phyloP scores from a whole-genome alignment of 2,888 invertebrate species.

The Leucania comma region DNA sequence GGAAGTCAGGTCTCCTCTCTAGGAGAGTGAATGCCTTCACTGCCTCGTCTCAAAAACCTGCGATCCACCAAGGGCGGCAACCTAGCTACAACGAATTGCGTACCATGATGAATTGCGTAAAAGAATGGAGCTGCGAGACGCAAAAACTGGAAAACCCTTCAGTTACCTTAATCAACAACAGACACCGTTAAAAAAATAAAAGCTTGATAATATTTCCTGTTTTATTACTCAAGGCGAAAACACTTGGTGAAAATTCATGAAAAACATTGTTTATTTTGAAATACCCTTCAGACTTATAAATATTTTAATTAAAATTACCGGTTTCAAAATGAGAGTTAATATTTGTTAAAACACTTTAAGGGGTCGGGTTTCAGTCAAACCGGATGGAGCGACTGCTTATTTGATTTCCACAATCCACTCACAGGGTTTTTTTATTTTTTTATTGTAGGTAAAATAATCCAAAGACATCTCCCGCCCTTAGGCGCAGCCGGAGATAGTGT shows the following conservation, averaged over 20 bases:
- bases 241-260: conserved; percentile 7
- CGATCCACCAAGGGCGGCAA: neutral
- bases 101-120: conserved; percentile 2
- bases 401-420: too few relatives aligned
- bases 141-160: neutral
- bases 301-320: neutral
- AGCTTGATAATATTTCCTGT: conserved; percentile 28
- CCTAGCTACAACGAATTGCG: neutral
- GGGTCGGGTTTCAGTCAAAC: too few relatives aligned
- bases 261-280: conserved; percentile 1
- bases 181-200: conserved; percentile 18
- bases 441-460: too few relatives aligned
- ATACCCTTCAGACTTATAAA: neutral
- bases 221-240: conserved; percentile 16
- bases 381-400: too few relatives aligned
- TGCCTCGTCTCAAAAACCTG: too few relatives aligned
- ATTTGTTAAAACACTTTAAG: neutral
- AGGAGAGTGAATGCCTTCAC: too few relatives aligned
- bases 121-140: conserved; percentile 1
- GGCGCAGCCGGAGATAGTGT: too few relatives aligned
- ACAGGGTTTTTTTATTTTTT: too few relatives aligned
- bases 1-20: too few relatives aligned
- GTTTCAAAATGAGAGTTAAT: neutral
- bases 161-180: conserved; percentile 30
- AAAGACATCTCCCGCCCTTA: too few relatives aligned